Evolutionary conservation across 2,888 invertebrate species (phyloP).

Genomic region (Melinopterus prodromus): DNA sequence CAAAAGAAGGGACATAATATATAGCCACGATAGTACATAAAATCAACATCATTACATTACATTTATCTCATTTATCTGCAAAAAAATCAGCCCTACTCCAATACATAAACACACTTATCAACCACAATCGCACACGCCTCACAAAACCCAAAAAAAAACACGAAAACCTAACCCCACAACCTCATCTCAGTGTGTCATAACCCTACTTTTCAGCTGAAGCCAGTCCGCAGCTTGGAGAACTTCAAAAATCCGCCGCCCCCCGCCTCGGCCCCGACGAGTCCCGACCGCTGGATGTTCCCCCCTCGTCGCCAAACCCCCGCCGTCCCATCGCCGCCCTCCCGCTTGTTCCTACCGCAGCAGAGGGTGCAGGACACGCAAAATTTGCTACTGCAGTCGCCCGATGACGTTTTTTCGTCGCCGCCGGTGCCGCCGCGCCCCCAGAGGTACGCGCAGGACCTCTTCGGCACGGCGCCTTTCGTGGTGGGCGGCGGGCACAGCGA

Average conservation of each 20-base stretch:
- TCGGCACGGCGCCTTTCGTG: slow-evolving; percentile 58
- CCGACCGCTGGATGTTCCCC: slow-evolving; percentile 54
- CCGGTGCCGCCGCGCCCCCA: slow-evolving; percentile 56
- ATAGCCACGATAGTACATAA: too few relatives aligned
- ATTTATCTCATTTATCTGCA: too few relatives aligned
- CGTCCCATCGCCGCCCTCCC: slow-evolving; percentile 51
- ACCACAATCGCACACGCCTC: background rate
- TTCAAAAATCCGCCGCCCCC: slow-evolving; percentile 58
- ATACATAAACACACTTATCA: background rate
- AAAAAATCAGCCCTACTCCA: too few relatives aligned
- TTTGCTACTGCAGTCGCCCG: slow-evolving; percentile 57
- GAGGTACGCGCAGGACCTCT: slow-evolving; percentile 52
- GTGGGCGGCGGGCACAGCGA: slow-evolving; percentile 60
- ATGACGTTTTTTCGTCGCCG: slow-evolving; percentile 57
- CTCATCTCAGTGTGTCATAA: background rate
- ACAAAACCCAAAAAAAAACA: background rate
- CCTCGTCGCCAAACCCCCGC: slow-evolving; percentile 43
- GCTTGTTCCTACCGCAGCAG: slow-evolving; percentile 43
- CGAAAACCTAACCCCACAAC: background rate
- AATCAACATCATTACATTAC: too few relatives aligned
- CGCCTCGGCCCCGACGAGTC: slow-evolving; percentile 50
- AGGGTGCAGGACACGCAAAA: slow-evolving; percentile 55
- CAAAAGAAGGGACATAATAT: too few relatives aligned
- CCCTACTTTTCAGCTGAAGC: slow-evolving; percentile 64
- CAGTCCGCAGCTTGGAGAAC: slow-evolving; percentile 69